A percentile compares a stretch with the other conserved stretches of the same genome.
Evolutionary conservation across 2,113 vertebrate species (phyloP).

Genomic region (Crotalus horridus): DNA sequence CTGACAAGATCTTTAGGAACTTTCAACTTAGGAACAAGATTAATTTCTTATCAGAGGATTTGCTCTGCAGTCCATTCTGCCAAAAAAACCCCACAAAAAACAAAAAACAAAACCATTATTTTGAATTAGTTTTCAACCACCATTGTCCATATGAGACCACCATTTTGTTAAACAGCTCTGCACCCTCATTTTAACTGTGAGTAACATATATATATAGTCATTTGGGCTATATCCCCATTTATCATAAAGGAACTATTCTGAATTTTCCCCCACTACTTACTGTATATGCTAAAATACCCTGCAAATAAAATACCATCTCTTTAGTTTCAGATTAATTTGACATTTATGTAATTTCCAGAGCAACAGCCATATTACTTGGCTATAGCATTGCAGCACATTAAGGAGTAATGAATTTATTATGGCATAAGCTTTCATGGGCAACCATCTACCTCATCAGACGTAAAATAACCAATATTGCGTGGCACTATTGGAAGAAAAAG

Average conservation of each 20-base stretch:
- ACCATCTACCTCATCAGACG: neutral
- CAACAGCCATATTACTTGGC: neutral
- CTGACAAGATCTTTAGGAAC: neutral
- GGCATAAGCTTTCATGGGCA: neutral
- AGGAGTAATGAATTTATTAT: neutral
- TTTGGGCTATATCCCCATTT: neutral
- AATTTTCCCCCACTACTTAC: neutral
- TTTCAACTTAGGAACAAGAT: neutral
- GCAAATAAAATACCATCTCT: neutral
- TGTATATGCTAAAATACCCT: neutral
- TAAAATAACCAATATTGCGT: neutral
- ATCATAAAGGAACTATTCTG: neutral
- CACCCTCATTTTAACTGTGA: accelerated
- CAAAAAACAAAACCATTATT: neutral
- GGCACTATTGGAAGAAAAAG: neutral
- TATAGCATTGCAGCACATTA: neutral
- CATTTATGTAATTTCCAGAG: neutral
- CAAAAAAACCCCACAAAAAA: neutral
- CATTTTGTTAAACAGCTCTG: accelerated
- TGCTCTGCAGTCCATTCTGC: neutral
- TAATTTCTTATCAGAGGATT: neutral
- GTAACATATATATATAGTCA: neutral
- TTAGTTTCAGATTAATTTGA: neutral
- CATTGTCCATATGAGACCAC: accelerated
- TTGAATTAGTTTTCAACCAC: neutral